Evolutionary conservation across 23 tunicate genomes (phyloP), one percentile per base, ranked within the genome.

Genomic region (Botrylloides violaceus): DNA sequence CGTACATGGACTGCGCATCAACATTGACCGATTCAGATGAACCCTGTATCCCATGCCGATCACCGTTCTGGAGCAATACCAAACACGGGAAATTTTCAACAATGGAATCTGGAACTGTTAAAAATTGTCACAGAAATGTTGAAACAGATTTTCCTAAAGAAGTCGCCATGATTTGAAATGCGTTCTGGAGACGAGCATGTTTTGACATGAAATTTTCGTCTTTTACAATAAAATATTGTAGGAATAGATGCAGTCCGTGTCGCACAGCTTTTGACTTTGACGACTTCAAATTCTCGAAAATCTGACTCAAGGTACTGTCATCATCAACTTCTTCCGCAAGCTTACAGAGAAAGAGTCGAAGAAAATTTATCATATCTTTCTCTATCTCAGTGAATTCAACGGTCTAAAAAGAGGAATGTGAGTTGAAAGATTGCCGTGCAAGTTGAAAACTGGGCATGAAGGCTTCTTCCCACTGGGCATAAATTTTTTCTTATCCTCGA

Each of bases 161-260:
- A 4, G 70, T 25, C 4, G 33, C 77, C 81, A 86, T 75, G 19
- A 47, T 38, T 27, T 68, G 57, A 20, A 39, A 68, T 20, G 35
- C 20, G 0, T 80, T 81, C 29, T 75, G 66, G 2, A 73, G 31
- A 18, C 68, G 30, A 2, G 43, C 26, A 37, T 86, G 68, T 19
- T 59, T 19, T 50, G 70, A 32, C 72, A 86, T 86, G 59, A 66
- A 86, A 5, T 32, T 29, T 33, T 77, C 34, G 58, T 86, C 94
- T 43, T 68, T 74, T 29, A 86, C 2, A 80, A 86, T 86, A 38
- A 86, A 86, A 59, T 86, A 81, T 49, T 66, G 85, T 6, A 86
- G 79, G 50, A 86, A 86, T 19, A 86, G 63, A 20, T 71, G 64
- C 28, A 86, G 32, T 18, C 94, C 94, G 1, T 75, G 84, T 34